Percentiles rank a stretch among this genome's conserved stretches.
Conservation (phyloP, 2,113 vertebrate species). For the Lutjanus erythropterus region DNA sequence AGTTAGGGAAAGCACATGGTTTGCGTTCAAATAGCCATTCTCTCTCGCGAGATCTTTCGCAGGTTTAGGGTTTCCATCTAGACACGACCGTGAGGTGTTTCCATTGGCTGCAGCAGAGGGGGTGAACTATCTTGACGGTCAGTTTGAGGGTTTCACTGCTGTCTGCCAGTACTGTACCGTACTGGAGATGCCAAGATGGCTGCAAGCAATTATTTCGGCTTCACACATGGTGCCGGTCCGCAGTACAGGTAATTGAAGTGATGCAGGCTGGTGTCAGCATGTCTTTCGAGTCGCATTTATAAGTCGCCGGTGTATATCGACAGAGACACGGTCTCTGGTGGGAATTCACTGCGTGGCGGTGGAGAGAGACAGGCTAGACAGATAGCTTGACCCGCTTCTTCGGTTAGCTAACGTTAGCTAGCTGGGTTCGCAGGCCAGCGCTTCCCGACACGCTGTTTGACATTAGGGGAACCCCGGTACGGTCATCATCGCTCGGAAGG, state of each 20-base stretch:
- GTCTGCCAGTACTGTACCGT: slow-evolving; percentile 53
- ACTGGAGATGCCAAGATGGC: slow-evolving; percentile 88
- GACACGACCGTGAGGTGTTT: no score
- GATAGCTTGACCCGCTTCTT: slow-evolving; percentile 54
- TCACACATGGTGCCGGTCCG: slow-evolving; percentile 83
- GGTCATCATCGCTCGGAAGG: not conserved
- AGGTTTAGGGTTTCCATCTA: no score
- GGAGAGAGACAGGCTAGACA: not conserved
- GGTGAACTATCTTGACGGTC: slow-evolving; percentile 60
- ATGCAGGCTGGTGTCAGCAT: slow-evolving; percentile 33
- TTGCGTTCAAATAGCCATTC: no score
- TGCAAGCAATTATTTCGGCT: slow-evolving; percentile 86
- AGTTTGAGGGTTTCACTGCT: not conserved
- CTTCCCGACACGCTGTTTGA: slow-evolving; percentile 29
- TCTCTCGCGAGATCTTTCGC: no score
- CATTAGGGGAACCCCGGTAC: slow-evolving; percentile 1
- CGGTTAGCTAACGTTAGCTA: slow-evolving; percentile 62
- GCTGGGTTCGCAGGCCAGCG: slow-evolving; percentile 54
- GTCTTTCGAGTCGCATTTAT: not conserved
- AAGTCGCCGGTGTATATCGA: not conserved
- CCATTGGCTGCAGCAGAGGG: not conserved
- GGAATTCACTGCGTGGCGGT: not conserved
- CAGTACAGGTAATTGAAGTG: slow-evolving; percentile 87
- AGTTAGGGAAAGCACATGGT: no score
- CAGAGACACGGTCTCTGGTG: not conserved